Evolutionary conservation across 2,797 vertebrate genomes (phyloP).

Genomic region (Tapera naevia): DNA sequence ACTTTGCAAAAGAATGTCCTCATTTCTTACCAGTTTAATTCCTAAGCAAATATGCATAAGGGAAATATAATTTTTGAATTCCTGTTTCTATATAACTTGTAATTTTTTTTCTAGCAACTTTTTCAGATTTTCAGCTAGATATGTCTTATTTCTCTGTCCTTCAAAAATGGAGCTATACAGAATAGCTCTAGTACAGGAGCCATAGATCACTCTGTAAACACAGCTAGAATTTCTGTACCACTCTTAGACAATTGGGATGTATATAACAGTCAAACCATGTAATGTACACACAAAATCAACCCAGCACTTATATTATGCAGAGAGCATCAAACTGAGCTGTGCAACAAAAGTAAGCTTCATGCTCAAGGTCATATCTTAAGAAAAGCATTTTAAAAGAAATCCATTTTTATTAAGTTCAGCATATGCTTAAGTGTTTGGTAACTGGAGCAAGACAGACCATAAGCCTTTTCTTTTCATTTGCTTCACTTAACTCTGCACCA

Average conservation of each 20-base stretch:
- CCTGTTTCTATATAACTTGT: neutral
- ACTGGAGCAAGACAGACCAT: neutral
- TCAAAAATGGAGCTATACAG: neutral
- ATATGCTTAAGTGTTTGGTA: neutral
- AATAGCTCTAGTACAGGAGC: neutral
- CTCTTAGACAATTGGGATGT: neutral
- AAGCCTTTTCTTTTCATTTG: neutral
- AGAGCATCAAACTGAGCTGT: neutral
- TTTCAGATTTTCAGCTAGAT: neutral
- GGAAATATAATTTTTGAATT: neutral
- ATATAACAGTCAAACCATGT: neutral
- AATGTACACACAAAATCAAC: neutral
- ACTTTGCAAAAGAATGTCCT: neutral
- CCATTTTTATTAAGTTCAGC: neutral
- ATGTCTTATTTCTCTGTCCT: neutral
- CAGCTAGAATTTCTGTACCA: fast-evolving
- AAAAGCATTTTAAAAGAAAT: neutral
- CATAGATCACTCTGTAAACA: neutral
- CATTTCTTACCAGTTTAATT: neutral
- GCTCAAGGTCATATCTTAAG: neutral
- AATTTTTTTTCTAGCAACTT: neutral
- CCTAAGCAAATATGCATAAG: neutral
- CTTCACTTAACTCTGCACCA: neutral
- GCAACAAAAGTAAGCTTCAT: neutral
- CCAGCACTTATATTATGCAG: neutral